Evolutionary conservation across 2,113 vertebrate species (phyloP).

Genomic region (Microcebus tavaratra): DNA sequence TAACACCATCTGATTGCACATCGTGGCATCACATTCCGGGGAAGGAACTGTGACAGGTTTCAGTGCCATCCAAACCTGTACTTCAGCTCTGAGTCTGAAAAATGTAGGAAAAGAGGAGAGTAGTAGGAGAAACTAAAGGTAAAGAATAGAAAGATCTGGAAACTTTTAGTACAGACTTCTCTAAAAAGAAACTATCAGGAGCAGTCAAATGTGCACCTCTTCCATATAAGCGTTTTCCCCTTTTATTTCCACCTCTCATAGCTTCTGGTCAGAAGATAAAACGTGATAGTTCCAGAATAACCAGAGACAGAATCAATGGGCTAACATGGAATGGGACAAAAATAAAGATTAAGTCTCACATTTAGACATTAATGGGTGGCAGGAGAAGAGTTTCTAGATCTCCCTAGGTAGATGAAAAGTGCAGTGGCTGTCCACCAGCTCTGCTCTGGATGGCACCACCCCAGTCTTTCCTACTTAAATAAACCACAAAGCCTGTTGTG

Average conservation of each 20-base stretch:
- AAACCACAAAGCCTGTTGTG: not conserved
- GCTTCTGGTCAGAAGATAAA: not conserved
- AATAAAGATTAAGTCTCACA: not conserved
- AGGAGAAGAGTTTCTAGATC: not conserved
- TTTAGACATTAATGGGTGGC: not conserved
- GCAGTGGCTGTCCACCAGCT: fast-evolving
- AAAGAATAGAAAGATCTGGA: not conserved
- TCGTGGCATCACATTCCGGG: not conserved
- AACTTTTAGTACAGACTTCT: not conserved
- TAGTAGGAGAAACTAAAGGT: not conserved
- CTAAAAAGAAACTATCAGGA: not conserved
- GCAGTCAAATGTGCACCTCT: not conserved
- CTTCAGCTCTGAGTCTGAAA: not conserved
- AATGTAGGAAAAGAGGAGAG: not conserved
- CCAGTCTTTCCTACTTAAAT: not conserved
- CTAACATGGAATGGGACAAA: not conserved
- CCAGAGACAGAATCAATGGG: not conserved
- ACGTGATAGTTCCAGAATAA: not conserved
- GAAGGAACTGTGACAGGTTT: not conserved
- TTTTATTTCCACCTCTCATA: not conserved
- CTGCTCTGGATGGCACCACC: not conserved
- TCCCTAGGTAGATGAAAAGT: fast-evolving
- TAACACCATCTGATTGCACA: not conserved
- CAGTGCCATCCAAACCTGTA: no score
- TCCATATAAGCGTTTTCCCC: not conserved